Conservation (phyloP, 2,888 invertebrate species). For the Cyclophora punctaria region DNA sequence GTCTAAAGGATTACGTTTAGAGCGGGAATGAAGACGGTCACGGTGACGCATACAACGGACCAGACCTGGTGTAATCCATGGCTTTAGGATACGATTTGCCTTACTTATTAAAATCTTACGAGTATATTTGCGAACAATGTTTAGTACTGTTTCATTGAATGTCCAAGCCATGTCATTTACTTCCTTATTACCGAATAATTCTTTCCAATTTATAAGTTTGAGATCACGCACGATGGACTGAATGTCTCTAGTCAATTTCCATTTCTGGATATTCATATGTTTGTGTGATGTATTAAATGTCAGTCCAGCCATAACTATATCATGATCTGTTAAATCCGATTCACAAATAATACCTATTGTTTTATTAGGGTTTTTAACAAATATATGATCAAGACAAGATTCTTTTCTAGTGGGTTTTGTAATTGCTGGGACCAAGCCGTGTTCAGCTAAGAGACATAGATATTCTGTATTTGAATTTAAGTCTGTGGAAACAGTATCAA, state of each 20-base stretch:
- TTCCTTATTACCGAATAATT: neutral
- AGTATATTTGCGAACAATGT: slow-evolving; percentile 1
- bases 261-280: neutral
- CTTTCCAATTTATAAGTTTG: neutral
- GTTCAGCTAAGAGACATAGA: neutral
- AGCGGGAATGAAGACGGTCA: too few species aligned
- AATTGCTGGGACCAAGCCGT: neutral
- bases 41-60: too few species aligned
- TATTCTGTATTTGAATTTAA: neutral
- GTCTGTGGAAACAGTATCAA: neutral
- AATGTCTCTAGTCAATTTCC: neutral
- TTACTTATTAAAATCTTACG: neutral
- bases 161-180: slow-evolving; percentile 1
- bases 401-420: neutral
- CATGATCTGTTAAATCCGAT: slow-evolving; percentile 7
- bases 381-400: neutral
- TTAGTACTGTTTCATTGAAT: slow-evolving; percentile 8
- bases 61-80: neutral
- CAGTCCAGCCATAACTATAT: neutral
- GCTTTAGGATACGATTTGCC: slow-evolving; percentile 1
- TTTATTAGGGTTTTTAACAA: neutral
- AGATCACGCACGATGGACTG: slow-evolving; percentile 1
- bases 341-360: slow-evolving; percentile 5
- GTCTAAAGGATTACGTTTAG: too few species aligned
- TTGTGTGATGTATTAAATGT: neutral